These are phyloP conservation scores for Apodemus sylvaticus DNA, from an alignment of 2,113 vertebrate species.

Conservation along the genomic window DNA sequence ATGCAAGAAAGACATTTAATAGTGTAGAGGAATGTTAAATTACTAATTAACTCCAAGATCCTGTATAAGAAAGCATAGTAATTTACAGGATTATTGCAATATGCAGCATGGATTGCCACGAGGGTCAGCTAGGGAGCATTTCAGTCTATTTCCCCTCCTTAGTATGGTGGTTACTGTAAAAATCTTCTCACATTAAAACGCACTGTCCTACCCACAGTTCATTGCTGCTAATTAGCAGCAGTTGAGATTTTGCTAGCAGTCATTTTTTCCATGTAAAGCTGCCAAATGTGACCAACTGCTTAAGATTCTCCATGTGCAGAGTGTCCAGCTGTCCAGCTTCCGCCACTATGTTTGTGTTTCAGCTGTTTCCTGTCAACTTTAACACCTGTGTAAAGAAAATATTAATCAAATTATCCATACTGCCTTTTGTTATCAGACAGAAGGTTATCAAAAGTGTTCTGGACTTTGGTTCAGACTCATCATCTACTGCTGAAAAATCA, in stretches of 20 bases:
- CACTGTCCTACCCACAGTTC: constrained; percentile 90
- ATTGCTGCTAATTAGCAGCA: constrained; percentile 91
- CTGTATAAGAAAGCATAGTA: constrained; percentile 90
- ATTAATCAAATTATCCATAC: constrained; percentile 71
- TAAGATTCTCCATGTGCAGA: constrained; percentile 77
- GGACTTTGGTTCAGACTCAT: constrained; percentile 26
- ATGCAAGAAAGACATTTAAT: constrained; percentile 94
- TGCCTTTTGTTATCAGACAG: constrained; percentile 47
- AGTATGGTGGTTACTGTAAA: constrained; percentile 86
- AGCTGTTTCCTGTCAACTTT: constrained; percentile 71
- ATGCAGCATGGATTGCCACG: constrained; percentile 87
- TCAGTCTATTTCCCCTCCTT: constrained; percentile 76
- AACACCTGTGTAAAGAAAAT: constrained; percentile 69
- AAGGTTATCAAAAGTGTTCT: constrained; percentile 56
- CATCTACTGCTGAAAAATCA: constrained; percentile 42
- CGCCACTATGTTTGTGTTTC: constrained; percentile 39
- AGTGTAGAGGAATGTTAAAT: constrained; percentile 91
- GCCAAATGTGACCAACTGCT: constrained; percentile 89
- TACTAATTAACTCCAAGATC: constrained; percentile 92
- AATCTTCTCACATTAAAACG: constrained; percentile 88
- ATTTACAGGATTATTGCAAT: constrained; percentile 93
- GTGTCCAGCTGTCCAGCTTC: constrained; percentile 79
- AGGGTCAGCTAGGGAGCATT: constrained; percentile 90
- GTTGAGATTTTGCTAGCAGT: constrained; percentile 85
- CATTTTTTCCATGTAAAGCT: constrained; percentile 84